Evolutionary conservation across 1,140 invertebrate genomes (phyloP).

Genomic region (Nasonia vitripennis): DNA sequence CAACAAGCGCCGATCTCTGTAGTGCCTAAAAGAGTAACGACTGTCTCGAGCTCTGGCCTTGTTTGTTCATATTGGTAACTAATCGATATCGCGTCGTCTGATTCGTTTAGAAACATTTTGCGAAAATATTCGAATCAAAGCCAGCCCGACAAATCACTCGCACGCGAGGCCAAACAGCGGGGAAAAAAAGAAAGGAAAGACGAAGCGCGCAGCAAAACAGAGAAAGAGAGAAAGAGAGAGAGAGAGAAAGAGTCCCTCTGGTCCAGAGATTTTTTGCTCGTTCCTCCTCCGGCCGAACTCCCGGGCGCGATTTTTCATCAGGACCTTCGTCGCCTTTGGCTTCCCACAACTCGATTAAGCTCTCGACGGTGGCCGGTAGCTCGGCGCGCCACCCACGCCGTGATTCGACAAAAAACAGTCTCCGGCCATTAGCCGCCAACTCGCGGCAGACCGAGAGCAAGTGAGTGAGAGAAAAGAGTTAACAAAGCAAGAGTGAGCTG

Average conservation of each 20-base stretch:
- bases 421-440: slow-evolving; percentile 38
- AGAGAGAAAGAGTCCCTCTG: neutral
- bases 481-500: neutral
- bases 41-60: no score
- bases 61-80: no score
- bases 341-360: slow-evolving; percentile 39
- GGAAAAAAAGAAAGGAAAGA: neutral
- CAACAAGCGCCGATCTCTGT: neutral
- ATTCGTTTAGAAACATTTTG: no score
- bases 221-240: neutral
- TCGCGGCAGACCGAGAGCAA: neutral
- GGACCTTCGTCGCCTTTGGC: slow-evolving; percentile 23
- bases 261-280: slow-evolving; percentile 12
- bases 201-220: neutral
- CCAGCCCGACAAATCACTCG: no score
- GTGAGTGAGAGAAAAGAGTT: neutral
- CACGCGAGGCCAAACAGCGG: no score
- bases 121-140: no score
- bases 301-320: slow-evolving; percentile 5
- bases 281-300: neutral
- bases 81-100: no score
- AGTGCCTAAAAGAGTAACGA: no score
- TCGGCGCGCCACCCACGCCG: slow-evolving; percentile 49
- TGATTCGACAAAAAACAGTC: slow-evolving; percentile 46
- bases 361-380: neutral